Evolutionary conservation across 2,888 invertebrate species (phyloP).

Genomic region (Scaptodrosophila latifasciaeformis): DNA sequence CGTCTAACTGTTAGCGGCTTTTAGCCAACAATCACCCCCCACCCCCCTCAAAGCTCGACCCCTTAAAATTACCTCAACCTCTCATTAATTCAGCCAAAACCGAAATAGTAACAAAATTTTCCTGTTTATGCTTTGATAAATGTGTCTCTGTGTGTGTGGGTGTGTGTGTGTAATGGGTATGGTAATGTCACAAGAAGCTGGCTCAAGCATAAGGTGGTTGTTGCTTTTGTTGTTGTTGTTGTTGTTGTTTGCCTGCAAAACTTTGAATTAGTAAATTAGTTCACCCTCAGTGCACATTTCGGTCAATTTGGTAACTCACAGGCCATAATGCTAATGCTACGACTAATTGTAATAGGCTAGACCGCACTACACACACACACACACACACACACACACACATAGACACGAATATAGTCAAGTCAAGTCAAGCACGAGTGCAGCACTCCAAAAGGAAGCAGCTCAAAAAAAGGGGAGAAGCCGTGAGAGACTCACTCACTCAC

Average conservation of each 20-base stretch:
- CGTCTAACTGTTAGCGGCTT: conserved; percentile 9
- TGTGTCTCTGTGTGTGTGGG: neutral
- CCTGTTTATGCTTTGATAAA: neutral
- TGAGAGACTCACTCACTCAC: conserved; percentile 10
- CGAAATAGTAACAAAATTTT: neutral
- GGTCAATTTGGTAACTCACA: conserved; percentile 35
- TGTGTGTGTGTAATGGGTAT: neutral
- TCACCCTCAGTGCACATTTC: conserved; percentile 55
- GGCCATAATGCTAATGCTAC: neutral
- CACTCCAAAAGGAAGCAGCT: conserved; percentile 22
- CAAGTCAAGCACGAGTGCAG: neutral
- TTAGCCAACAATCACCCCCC: too few relatives aligned
- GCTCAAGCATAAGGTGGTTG: neutral
- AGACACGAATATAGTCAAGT: neutral
- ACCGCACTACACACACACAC: neutral
- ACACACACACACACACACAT: neutral
- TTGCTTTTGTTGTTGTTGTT: too few relatives aligned
- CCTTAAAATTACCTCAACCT: too few relatives aligned
- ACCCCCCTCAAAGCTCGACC: too few relatives aligned
- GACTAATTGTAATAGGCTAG: neutral
- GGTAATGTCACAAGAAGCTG: too few relatives aligned
- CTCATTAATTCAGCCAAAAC: too few relatives aligned
- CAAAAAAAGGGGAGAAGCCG: too few relatives aligned
- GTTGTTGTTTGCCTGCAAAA: conserved; percentile 31
- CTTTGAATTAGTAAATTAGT: conserved; percentile 53